A percentile compares a stretch with the other conserved stretches of the same genome.
These are phyloP conservation scores for Agrotis ipsilon DNA, from an alignment of 2,888 invertebrate species.

Conservation along the genomic window DNA sequence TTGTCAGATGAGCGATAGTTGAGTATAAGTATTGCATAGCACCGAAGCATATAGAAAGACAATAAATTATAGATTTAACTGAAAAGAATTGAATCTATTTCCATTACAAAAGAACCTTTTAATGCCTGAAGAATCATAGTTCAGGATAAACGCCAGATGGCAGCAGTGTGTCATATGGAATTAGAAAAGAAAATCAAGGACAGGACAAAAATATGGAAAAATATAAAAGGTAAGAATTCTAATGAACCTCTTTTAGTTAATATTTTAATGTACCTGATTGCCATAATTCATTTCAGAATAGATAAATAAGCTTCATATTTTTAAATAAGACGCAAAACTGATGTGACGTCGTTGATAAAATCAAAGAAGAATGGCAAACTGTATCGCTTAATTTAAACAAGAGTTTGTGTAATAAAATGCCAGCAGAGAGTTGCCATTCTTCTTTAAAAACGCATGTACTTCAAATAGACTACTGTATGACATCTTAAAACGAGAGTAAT, in stretches of 20 bases:
- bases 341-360: not conserved
- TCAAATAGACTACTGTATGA: not conserved
- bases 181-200: not conserved
- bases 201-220: not conserved
- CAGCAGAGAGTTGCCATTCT: not conserved
- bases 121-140: too few species aligned
- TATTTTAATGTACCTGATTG: not conserved
- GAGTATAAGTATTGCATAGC: too few species aligned
- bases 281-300: not conserved
- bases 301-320: not conserved
- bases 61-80: too few species aligned
- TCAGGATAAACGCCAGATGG: too few species aligned
- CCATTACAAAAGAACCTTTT: too few species aligned
- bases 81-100: too few species aligned
- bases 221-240: not conserved
- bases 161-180: not conserved
- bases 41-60: too few species aligned
- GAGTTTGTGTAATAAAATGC: not conserved
- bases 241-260: not conserved
- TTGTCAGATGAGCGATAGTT: too few species aligned
- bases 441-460: constrained; percentile 5
- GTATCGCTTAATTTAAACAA: not conserved
- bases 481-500: too few species aligned
- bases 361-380: not conserved
- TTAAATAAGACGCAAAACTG: not conserved